phyloP scores from a whole-genome alignment of 2,888 invertebrate species.

The Ypsolopha scabrella region DNA sequence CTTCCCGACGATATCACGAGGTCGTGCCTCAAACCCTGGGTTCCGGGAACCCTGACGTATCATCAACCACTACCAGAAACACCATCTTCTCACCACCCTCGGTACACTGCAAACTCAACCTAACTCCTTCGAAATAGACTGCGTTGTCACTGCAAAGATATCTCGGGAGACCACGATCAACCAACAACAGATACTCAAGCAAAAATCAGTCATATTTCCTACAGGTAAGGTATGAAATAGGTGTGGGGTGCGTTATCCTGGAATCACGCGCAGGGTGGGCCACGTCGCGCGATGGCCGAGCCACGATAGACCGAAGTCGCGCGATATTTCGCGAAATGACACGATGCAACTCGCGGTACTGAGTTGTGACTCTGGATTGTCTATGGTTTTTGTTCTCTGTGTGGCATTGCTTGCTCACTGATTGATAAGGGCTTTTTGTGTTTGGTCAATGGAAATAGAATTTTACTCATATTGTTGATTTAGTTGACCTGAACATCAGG shows the following conservation, averaged over 20 bases:
- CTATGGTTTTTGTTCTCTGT: no score
- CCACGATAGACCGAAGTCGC: constrained; percentile 20
- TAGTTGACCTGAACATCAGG: no score
- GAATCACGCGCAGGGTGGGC: constrained; percentile 30
- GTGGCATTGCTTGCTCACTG: constrained; percentile 29
- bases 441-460: no score
- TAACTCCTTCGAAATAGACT: neutral
- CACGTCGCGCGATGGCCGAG: constrained; percentile 32
- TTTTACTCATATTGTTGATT: no score
- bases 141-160: neutral
- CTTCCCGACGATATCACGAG: neutral
- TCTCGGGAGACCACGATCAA: neutral
- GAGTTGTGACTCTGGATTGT: constrained; percentile 12
- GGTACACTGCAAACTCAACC: neutral
- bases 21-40: neutral
- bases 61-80: neutral
- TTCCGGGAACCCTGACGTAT: neutral
- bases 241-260: constrained; percentile 19
- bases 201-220: neutral
- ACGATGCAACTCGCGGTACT: constrained; percentile 18
- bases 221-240: neutral
- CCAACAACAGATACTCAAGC: neutral
- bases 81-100: neutral
- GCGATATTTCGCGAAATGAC: constrained; percentile 37
- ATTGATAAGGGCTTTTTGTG: constrained; percentile 16